Evolutionary conservation across 2,888 invertebrate genomes (phyloP).

Genomic region (Ceraclea dissimilis): DNA sequence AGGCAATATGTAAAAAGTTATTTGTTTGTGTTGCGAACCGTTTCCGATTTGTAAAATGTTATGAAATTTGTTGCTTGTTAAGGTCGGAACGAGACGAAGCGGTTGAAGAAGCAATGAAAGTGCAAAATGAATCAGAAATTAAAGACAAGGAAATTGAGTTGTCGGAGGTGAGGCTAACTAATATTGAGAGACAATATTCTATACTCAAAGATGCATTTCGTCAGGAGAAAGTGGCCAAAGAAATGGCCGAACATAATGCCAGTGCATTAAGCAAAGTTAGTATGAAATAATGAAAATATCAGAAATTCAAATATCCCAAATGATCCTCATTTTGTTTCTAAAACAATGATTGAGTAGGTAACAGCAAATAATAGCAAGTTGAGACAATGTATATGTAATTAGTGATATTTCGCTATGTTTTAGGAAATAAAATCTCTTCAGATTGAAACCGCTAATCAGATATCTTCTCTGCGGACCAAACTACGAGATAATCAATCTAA

Average conservation of each 20-base stretch:
- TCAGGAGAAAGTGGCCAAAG: constrained; percentile 23
- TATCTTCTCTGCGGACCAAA: constrained; percentile 39
- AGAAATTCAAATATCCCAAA: too few species aligned
- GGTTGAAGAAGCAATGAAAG: constrained; percentile 13
- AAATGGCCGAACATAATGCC: constrained; percentile 21
- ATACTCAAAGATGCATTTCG: constrained; percentile 19
- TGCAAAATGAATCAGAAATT: constrained; percentile 15
- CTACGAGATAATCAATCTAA: constrained; percentile 42
- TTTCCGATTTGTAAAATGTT: too few species aligned
- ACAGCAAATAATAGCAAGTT: background rate
- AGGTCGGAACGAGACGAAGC: constrained; percentile 22
- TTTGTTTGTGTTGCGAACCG: too few species aligned
- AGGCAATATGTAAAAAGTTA: too few species aligned
- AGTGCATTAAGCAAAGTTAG: constrained; percentile 18
- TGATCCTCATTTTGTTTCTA: too few species aligned
- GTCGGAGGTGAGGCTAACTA: constrained; percentile 12
- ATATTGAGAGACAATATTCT: constrained; percentile 17
- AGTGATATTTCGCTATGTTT: too few species aligned
- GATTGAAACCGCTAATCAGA: constrained; percentile 47
- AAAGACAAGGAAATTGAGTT: constrained; percentile 19
- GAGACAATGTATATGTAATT: too few species aligned
- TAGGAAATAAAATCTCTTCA: constrained; percentile 49
- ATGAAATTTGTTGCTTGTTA: background rate
- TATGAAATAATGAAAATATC: too few species aligned
- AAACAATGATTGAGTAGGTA: background rate